Evolutionary conservation across 2,797 vertebrate species (phyloP).

Genomic region (Poecilia gillii): DNA sequence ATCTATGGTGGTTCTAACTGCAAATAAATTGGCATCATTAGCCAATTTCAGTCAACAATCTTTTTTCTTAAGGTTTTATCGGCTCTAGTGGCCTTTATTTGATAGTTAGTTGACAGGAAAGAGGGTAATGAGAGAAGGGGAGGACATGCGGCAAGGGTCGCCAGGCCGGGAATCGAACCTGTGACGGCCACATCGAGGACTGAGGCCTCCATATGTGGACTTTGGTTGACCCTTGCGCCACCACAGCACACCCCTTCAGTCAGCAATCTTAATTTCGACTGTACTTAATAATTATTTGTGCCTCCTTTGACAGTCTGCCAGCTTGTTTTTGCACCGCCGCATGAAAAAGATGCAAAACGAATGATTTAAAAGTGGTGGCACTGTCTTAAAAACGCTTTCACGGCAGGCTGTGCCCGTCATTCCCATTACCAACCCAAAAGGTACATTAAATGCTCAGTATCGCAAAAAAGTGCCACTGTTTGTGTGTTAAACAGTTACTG

Average conservation of each 20-base stretch:
- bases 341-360: neutral
- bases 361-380: neutral
- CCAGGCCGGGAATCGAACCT: too few species aligned
- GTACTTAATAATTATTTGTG: neutral
- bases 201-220: too few species aligned
- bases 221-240: too few species aligned
- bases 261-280: neutral
- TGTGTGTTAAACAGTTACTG: neutral
- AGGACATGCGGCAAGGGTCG: too few species aligned
- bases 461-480: neutral
- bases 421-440: neutral
- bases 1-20: neutral
- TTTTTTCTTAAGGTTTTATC: neutral
- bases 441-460: neutral
- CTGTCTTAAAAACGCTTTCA: neutral
- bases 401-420: neutral
- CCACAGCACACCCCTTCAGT: neutral
- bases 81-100: too few species aligned
- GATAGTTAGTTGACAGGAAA: too few species aligned
- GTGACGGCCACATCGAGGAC: too few species aligned
- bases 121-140: too few species aligned
- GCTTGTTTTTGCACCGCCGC: neutral
- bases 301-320: neutral
- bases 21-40: neutral
- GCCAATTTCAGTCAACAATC: neutral